These are phyloP conservation scores for Scomber scombrus DNA, from an alignment of 2,113 vertebrate genomes.

Conservation along the genomic window DNA sequence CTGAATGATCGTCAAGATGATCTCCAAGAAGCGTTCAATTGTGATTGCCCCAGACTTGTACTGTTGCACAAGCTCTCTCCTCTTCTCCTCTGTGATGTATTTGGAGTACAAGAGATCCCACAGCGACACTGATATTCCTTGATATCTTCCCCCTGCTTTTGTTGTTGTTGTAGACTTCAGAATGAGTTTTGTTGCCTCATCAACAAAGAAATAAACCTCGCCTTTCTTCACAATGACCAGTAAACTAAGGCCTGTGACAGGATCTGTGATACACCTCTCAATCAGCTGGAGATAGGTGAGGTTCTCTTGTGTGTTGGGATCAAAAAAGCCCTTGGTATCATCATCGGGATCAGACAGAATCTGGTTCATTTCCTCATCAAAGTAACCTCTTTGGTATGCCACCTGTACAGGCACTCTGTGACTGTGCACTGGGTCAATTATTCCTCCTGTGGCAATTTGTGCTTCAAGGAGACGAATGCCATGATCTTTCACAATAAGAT, in stretches of 20 bases:
- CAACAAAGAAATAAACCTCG: slow-evolving; percentile 73
- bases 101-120: slow-evolving; percentile 86
- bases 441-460: slow-evolving; percentile 84
- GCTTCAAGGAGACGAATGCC: slow-evolving; percentile 71
- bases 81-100: slow-evolving; percentile 79
- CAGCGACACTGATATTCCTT: slow-evolving; percentile 70
- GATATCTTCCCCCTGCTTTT: slow-evolving; percentile 79
- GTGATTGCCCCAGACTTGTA: slow-evolving; percentile 74
- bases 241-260: slow-evolving; percentile 73
- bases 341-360: slow-evolving; percentile 82
- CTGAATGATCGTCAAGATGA: slow-evolving; percentile 63
- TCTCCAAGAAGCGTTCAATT: slow-evolving; percentile 67
- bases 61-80: slow-evolving; percentile 75
- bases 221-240: slow-evolving; percentile 82
- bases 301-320: slow-evolving; percentile 80
- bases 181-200: slow-evolving; percentile 55
- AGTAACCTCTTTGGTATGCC: slow-evolving; percentile 86
- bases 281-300: slow-evolving; percentile 77
- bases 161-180: slow-evolving; percentile 74
- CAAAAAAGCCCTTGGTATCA: slow-evolving; percentile 88
- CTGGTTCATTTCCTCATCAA: slow-evolving; percentile 86
- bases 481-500: slow-evolving; percentile 64
- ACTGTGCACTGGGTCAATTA: slow-evolving; percentile 84
- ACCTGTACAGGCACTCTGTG: slow-evolving; percentile 86
- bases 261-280: slow-evolving; percentile 80